Percentiles rank a stretch among this genome's conserved stretches.
Conservation (phyloP, 2,888 invertebrate genomes). For the Xylota segnis region DNA sequence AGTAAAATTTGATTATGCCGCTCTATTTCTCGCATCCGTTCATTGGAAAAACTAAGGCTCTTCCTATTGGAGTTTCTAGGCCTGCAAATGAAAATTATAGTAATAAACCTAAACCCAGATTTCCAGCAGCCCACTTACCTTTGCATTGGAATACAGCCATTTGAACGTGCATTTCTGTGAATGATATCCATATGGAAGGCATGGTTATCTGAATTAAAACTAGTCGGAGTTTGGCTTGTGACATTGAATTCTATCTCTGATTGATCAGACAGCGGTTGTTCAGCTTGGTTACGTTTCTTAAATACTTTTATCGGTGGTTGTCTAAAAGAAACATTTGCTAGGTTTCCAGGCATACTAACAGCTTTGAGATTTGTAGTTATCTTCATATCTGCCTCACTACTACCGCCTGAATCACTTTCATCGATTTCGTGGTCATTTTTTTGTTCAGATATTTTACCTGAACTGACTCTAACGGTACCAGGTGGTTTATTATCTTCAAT, state of each 20-base stretch:
- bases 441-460: neutral
- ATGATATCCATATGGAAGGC: slow-evolving; percentile 80
- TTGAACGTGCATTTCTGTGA: slow-evolving; percentile 49
- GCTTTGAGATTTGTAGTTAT: slow-evolving; percentile 8
- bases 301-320: neutral
- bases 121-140: slow-evolving; percentile 65
- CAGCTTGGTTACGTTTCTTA: neutral
- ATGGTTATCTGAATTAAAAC: slow-evolving; percentile 80
- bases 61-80: slow-evolving; percentile 50
- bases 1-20: slow-evolving; percentile 87
- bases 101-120: neutral
- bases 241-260: slow-evolving; percentile 76
- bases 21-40: slow-evolving; percentile 87
- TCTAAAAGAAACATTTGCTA: no score
- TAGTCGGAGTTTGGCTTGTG: slow-evolving; percentile 79
- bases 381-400: neutral
- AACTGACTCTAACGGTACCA: neutral
- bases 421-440: slow-evolving; percentile 47
- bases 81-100: neutral
- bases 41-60: slow-evolving; percentile 85
- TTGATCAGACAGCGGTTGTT: neutral
- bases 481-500: neutral
- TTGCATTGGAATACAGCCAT: slow-evolving; percentile 69
- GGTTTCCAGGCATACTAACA: neutral
- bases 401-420: slow-evolving; percentile 54